Conservation (phyloP, 1,140 invertebrate genomes). For the Diachasmimorpha longicaudata region DNA sequence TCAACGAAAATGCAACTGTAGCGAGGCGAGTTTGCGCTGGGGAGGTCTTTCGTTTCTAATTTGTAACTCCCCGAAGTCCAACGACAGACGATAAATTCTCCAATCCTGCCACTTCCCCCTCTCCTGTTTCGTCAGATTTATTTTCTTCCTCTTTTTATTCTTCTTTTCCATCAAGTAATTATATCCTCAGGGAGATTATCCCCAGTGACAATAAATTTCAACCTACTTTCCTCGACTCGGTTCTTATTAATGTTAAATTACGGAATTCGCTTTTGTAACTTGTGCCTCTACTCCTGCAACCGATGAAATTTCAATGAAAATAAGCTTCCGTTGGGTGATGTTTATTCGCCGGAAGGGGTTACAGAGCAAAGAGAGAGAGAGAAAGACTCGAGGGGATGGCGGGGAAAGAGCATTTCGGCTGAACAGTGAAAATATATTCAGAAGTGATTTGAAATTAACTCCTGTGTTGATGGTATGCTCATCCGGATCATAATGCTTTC, state of each 20-base stretch:
- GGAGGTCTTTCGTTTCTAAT: conserved; percentile 4
- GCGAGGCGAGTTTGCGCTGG: background rate
- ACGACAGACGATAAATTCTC: conserved; percentile 1
- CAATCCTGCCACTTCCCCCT: background rate
- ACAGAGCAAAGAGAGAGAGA: background rate
- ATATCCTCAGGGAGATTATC: background rate
- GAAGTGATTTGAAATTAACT: background rate
- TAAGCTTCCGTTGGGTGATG: background rate
- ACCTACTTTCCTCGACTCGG: no score
- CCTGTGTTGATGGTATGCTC: background rate
- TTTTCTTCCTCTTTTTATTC: background rate
- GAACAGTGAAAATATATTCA: background rate
- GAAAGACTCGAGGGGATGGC: background rate
- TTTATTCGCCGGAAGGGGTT: background rate
- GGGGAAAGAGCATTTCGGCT: no score
- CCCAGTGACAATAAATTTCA: background rate
- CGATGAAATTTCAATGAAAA: background rate
- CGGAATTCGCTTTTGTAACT: no score
- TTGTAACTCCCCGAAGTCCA: conserved; percentile 1
- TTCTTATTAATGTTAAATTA: no score
- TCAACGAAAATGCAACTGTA: background rate
- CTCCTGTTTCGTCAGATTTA: background rate
- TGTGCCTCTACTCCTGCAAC: background rate
- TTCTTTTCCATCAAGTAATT: background rate
- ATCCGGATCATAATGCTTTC: background rate